Evolutionary conservation across 2,113 vertebrate species (phyloP), one percentile per base, ranked within the genome.

Genomic region (Ancistrus triradiatus): DNA sequence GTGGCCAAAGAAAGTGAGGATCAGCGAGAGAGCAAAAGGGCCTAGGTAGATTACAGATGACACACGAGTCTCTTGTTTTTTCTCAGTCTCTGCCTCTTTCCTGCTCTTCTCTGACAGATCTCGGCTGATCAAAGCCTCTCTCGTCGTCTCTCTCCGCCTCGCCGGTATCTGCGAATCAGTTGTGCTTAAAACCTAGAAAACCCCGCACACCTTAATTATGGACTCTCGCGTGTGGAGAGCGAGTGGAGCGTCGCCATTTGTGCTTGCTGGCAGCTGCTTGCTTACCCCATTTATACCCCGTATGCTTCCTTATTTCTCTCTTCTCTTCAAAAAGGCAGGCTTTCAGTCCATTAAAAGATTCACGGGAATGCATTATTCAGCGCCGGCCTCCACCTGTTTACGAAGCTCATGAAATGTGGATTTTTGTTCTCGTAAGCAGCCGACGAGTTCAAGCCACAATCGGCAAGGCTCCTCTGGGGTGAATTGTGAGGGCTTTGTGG

Each of bases 341-440:
- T 82, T 77, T 86, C 80, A 84, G 76, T 85, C 83, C 83, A 85
- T 85, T 85, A 85, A 77, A 70, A 42, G 70, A 75, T 78, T 75
- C 69, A 62, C 68, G 59, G 78, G 77, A 80, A 86, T 83, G 78
- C 77, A 81, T 87, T 83, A 85, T 86, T 84, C 78, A 77, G 68
- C 55, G 73, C 74, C 73, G 43, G 62, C 47, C 40, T 37, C 38
- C 48, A 69, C 10, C 66, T 72, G 68, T 69, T 72, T 70, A 83
- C 81, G 76, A 74, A 72, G 77, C 82, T 85, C 83, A 86, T 87
- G 81, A 85, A 87, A 84, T 86, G 86, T 88, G 80, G 81, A 86
- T 85, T n/a, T n/a, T n/a, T n/a, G n/a, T n/a, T n/a, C n/a, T n/a
- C n/a, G n/a, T n/a, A n/a, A n/a, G n/a, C n/a, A n/a, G n/a, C n/a